Conservation (phyloP, 2,888 invertebrate genomes). For the Caenorhabditis zanzibari region DNA sequence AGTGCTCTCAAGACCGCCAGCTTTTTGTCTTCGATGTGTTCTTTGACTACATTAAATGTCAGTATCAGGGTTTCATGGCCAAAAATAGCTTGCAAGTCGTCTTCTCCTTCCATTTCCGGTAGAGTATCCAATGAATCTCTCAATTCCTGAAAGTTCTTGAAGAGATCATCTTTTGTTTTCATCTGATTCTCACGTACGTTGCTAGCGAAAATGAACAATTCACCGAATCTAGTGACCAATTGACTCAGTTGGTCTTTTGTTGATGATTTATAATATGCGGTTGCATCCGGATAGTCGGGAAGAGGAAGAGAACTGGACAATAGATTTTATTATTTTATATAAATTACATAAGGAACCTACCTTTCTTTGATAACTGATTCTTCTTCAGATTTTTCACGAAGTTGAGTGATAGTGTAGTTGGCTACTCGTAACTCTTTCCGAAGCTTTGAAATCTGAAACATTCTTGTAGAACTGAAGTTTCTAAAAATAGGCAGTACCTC, state of each 20-base stretch:
- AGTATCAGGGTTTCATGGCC: slow-evolving; percentile 59
- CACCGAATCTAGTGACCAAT: slow-evolving; percentile 63
- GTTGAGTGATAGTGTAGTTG: slow-evolving; percentile 62
- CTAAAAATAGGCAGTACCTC: slow-evolving; percentile 31
- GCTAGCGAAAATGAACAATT: slow-evolving; percentile 67
- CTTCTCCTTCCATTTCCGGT: slow-evolving; percentile 90
- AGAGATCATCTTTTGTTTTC: slow-evolving; percentile 23
- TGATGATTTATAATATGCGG: slow-evolving; percentile 74
- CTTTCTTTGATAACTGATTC: slow-evolving; percentile 55
- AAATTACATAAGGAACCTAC: not conserved
- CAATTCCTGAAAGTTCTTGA: slow-evolving; percentile 57
- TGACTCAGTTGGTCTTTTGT: slow-evolving; percentile 68
- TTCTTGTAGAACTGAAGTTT: no score
- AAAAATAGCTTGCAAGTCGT: slow-evolving; percentile 91
- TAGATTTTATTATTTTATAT: no score
- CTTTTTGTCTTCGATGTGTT: slow-evolving; percentile 58
- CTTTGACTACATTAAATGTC: slow-evolving; percentile 46
- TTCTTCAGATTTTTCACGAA: slow-evolving; percentile 63
- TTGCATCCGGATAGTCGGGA: slow-evolving; percentile 76
- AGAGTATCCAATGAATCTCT: slow-evolving; percentile 88
- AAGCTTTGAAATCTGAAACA: slow-evolving; percentile 64
- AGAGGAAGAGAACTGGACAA: slow-evolving; percentile 64
- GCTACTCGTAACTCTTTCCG: slow-evolving; percentile 64
- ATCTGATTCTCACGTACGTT: slow-evolving; percentile 45
- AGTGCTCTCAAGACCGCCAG: slow-evolving; percentile 51